Percentiles rank a stretch among this genome's conserved stretches.
Evolutionary conservation across 2,113 vertebrate species (phyloP).

Genomic region (Todiramphus saurophagus): DNA sequence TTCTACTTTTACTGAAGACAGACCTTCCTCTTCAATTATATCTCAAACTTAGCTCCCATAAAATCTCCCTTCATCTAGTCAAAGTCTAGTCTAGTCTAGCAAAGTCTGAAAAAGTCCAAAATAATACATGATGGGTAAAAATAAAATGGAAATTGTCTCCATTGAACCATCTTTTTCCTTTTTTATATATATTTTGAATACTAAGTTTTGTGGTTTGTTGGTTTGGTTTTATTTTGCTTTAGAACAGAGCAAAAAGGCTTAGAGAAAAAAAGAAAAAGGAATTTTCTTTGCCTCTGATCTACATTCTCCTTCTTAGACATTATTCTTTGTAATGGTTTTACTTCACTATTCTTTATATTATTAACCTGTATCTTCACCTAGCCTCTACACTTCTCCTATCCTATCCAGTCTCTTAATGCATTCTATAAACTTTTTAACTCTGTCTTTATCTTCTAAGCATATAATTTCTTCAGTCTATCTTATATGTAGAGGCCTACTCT

Average conservation of each 20-base stretch:
- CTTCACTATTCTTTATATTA: background rate
- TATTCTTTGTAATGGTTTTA: background rate
- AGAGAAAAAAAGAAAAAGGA: background rate
- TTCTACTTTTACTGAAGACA: background rate
- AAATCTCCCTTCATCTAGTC: background rate
- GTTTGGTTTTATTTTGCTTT: background rate
- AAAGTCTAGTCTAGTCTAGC: background rate
- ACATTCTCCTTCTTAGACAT: background rate
- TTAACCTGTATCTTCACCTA: background rate
- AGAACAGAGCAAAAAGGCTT: background rate
- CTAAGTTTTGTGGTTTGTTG: background rate
- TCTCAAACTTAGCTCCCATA: background rate
- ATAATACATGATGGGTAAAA: background rate
- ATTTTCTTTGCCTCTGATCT: background rate
- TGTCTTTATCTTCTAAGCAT: background rate
- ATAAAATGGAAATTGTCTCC: background rate
- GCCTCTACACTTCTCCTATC: background rate
- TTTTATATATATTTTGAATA: background rate
- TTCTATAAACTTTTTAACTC: background rate
- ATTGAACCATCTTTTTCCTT: background rate
- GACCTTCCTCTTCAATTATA: background rate
- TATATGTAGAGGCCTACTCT: background rate
- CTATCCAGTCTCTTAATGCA: background rate
- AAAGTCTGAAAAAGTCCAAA: background rate
- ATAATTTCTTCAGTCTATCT: background rate